phyloP scores from a whole-genome alignment of 2,888 invertebrate species.

The Hydriomena furcata region DNA sequence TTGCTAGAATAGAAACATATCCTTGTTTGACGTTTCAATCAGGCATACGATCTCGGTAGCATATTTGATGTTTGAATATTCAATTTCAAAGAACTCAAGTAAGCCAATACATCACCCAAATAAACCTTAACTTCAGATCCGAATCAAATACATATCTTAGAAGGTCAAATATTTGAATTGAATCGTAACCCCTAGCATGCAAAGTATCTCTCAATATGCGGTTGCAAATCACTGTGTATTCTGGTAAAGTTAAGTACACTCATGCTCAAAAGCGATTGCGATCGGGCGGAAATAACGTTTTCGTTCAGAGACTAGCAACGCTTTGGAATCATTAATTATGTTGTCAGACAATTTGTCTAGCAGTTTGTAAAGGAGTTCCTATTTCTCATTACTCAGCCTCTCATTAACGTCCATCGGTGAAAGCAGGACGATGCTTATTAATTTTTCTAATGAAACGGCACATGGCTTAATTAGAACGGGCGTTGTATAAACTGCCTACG shows the following conservation, averaged over 20 bases:
- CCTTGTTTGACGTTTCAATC: conserved; percentile 19
- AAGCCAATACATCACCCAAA: conserved; percentile 30
- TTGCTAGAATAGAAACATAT: conserved; percentile 22
- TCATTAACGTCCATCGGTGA: conserved; percentile 45
- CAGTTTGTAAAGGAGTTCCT: conserved; percentile 44
- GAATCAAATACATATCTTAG: conserved; percentile 36
- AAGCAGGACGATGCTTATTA: conserved; percentile 54
- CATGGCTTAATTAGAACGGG: conserved; percentile 55
- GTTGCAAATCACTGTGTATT: conserved; percentile 21
- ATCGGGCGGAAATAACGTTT: conserved; percentile 18
- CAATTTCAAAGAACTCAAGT: conserved; percentile 25
- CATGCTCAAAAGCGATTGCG: conserved; percentile 16
- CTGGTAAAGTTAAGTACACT: conserved; percentile 16
- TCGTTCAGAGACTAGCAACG: conserved; percentile 11
- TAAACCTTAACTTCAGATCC: conserved; percentile 27
- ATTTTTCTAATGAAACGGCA: conserved; percentile 62
- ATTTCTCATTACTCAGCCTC: conserved; percentile 42
- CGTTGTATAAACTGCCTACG: conserved; percentile 53
- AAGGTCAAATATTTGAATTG: conserved; percentile 34
- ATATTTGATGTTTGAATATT: conserved; percentile 33
- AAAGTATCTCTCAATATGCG: conserved; percentile 24
- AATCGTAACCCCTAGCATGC: conserved; percentile 31
- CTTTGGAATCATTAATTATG: conserved; percentile 31
- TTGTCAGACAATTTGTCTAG: conserved; percentile 43
- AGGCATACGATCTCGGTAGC: conserved; percentile 24